phyloP scores from a whole-genome alignment of 2,797 vertebrate species.

The Tolypeutes matacus region DNA sequence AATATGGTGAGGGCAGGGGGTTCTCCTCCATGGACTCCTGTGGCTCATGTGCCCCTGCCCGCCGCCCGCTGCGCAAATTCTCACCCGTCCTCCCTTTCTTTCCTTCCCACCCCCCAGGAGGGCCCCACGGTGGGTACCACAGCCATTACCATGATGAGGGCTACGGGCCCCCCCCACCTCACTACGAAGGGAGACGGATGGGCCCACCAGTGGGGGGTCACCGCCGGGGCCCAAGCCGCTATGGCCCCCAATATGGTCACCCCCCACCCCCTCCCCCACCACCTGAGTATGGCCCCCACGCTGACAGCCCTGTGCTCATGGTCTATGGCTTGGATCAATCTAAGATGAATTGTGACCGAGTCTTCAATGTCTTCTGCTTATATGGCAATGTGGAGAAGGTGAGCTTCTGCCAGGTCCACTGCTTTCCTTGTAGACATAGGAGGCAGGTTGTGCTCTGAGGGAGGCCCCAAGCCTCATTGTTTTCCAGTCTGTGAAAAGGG shows the following conservation, averaged over 20 bases:
- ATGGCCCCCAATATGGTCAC: slow-evolving; percentile 92
- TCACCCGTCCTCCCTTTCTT: slow-evolving; percentile 75
- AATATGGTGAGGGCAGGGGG: slow-evolving; percentile 91
- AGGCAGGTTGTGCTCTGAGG: not conserved
- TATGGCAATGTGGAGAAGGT: slow-evolving; percentile 97
- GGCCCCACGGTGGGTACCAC: slow-evolving; percentile 94
- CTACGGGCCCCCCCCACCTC: slow-evolving; percentile 93
- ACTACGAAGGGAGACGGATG: slow-evolving; percentile 95
- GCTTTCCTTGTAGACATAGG: not conserved
- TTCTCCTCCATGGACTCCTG: slow-evolving; percentile 72
- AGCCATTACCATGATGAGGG: slow-evolving; percentile 94
- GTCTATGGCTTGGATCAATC: slow-evolving; percentile 95
- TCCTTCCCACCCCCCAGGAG: slow-evolving; percentile 86
- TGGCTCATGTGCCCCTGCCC: slow-evolving; percentile 83
- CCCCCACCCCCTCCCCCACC: slow-evolving; percentile 91
- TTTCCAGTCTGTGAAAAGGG: not conserved
- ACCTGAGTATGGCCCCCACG: slow-evolving; percentile 93
- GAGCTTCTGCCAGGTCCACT: slow-evolving; percentile 63
- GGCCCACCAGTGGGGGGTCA: slow-evolving; percentile 93
- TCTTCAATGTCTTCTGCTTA: slow-evolving; percentile 97
- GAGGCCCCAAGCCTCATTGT: not conserved
- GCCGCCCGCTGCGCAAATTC: slow-evolving; percentile 70
- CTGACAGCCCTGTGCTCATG: slow-evolving; percentile 96
- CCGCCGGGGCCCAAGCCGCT: slow-evolving; percentile 91
- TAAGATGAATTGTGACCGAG: slow-evolving; percentile 95